Evolutionary conservation across 1,140 invertebrate species (phyloP), one percentile per base, ranked within the genome.

Genomic region (Choristoneura fumiferana): DNA sequence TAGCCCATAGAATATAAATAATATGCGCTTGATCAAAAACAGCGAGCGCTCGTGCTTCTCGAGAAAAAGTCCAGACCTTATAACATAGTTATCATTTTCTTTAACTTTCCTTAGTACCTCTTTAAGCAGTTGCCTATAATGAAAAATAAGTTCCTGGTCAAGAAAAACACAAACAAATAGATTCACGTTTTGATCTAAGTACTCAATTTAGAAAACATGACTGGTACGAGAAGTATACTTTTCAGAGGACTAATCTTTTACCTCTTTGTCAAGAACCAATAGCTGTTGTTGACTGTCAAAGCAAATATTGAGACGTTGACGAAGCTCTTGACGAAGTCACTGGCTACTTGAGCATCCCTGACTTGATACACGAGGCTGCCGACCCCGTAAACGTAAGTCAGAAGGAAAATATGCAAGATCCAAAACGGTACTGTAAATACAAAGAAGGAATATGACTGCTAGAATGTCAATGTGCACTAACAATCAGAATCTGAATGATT

Each of bases 211-310:
- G n/a, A n/a, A n/a, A n/a, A n/a, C n/a, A n/a, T n/a, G n/a, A n/a
- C n/a, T n/a, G n/a, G n/a, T n/a, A n/a, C n/a, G n/a, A n/a, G n/a
- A n/a, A n/a, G n/a, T n/a, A n/a, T n/a, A n/a, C n/a, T n/a, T n/a
- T n/a, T n/a, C 3, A 14, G 14, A 22, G 9, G 9, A 15, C 4
- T 38, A 55, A 18, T 12, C 1, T 29, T 9, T 69, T 59, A 86
- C 83, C 75, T 72, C 58, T 80, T 71, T 37, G 22, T 68, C 6
- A 82, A 43, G 54, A 67, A 83, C 79, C 83, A 86, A 52, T 76
- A 76, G 59, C 75, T 78, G 33, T 67, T 78, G 45, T 78, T 81
- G 2, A 34, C 43, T 4, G 69, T 76, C 3, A 86, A 40, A 2
- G 64, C 45, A 0, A 83, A 6, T 8, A 84, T 54, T 0, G 75